Conservation (phyloP, 2,888 invertebrate species). For the Drosophila cognata region DNA sequence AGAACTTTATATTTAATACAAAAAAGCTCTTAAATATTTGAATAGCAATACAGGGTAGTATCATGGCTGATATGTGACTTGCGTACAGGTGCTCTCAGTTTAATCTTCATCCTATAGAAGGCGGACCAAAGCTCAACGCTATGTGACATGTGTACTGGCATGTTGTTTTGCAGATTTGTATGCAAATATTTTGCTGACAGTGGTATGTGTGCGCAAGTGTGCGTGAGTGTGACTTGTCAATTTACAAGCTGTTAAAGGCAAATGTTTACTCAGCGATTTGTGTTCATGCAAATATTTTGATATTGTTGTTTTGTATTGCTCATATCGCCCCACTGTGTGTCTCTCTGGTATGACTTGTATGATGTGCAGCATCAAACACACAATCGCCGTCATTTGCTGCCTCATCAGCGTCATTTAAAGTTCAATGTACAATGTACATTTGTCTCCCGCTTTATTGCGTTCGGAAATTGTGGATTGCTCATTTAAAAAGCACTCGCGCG, state of each 20-base stretch:
- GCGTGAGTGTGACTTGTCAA: constrained; percentile 35
- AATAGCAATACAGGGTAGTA: constrained; percentile 12
- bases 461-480: constrained; percentile 76
- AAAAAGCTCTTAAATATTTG: background rate
- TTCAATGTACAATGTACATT: constrained; percentile 65
- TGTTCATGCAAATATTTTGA: constrained; percentile 39
- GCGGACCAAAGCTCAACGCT: constrained; percentile 53
- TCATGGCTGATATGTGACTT: constrained; percentile 8
- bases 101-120: constrained; percentile 50
- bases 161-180: constrained; percentile 61
- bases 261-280: constrained; percentile 49
- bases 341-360: constrained; percentile 4
- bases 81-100: constrained; percentile 44
- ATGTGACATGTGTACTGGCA: constrained; percentile 58
- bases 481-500: constrained; percentile 48
- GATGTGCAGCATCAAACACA: constrained; percentile 44
- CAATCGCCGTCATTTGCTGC: constrained; percentile 28
- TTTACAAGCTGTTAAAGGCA: constrained; percentile 61
- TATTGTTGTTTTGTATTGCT: background rate
- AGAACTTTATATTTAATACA: background rate
- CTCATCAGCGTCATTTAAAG: constrained; percentile 52
- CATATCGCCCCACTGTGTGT: background rate
- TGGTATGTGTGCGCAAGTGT: background rate
- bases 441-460: constrained; percentile 68
- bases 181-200: constrained; percentile 60